A percentile compares a stretch with the other conserved stretches of the same genome.
These are phyloP conservation scores for Engraulis encrasicolus DNA, from an alignment of 2,113 vertebrate genomes.

Conservation along the genomic window DNA sequence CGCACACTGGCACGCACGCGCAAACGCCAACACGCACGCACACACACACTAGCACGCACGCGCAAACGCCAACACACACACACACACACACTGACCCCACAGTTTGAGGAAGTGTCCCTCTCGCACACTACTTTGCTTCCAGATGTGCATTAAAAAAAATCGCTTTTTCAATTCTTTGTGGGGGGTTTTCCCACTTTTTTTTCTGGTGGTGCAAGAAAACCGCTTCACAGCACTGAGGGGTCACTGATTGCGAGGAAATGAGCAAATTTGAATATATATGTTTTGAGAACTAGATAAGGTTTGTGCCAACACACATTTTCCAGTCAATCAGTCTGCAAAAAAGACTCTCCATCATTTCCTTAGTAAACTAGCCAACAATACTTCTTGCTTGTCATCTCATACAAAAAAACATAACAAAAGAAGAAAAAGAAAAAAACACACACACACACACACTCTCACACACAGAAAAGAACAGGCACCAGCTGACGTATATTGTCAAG, in stretches of 20 bases:
- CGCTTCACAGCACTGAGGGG: background rate
- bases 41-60: background rate
- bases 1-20: too few species aligned
- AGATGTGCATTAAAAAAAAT: background rate
- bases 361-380: background rate
- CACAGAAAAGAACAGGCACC: background rate
- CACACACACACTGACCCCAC: background rate
- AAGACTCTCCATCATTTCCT: background rate
- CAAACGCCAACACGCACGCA: too few species aligned
- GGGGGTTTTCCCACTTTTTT: too few species aligned
- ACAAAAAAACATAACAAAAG: background rate
- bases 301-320: background rate
- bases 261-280: background rate
- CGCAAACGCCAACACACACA: background rate
- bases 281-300: background rate
- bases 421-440: background rate
- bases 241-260: background rate
- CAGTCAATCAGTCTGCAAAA: background rate
- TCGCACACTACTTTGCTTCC: background rate
- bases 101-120: background rate
- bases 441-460: too few species aligned
- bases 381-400: background rate
- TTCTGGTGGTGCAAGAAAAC: background rate
- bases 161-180: too few species aligned
- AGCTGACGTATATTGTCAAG: conserved; percentile 6